Evolutionary conservation across 2,113 vertebrate genomes (phyloP).

Genomic region (Sylvietta virens): DNA sequence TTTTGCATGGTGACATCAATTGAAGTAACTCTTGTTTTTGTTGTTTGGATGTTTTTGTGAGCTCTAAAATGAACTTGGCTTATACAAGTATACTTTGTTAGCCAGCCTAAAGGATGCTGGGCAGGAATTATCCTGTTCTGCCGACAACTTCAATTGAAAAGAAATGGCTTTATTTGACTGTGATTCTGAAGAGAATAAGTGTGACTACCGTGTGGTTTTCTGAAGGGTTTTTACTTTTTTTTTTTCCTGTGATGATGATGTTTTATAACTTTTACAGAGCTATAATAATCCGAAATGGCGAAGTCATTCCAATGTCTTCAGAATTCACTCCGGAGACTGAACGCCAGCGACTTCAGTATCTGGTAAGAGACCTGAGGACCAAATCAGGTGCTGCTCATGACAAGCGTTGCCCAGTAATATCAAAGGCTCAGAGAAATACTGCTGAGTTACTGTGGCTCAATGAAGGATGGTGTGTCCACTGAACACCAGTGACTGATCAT

Average conservation of each 20-base stretch:
- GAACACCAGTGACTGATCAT: background rate
- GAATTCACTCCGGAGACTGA: constrained; percentile 97
- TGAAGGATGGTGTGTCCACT: background rate
- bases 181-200: background rate
- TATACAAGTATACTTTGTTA: background rate
- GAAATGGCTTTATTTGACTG: background rate
- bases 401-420: background rate
- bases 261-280: constrained; percentile 78
- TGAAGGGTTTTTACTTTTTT: background rate
- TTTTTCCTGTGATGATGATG: background rate
- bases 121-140: background rate
- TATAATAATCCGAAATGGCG: constrained; percentile 88
- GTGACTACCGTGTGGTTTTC: background rate
- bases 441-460: background rate
- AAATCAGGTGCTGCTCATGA: background rate
- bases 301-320: constrained; percentile 91
- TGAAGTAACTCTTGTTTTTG: constrained; percentile 1
- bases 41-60: constrained; percentile 22
- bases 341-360: constrained; percentile 92
- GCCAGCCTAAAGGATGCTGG: background rate
- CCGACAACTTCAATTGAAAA: background rate
- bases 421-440: background rate
- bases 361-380: constrained; percentile 77
- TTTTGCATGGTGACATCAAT: too few species aligned
- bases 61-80: background rate